These are phyloP conservation scores for Platycheirus albimanus DNA, from an alignment of 2,888 invertebrate genomes.

Conservation along the genomic window DNA sequence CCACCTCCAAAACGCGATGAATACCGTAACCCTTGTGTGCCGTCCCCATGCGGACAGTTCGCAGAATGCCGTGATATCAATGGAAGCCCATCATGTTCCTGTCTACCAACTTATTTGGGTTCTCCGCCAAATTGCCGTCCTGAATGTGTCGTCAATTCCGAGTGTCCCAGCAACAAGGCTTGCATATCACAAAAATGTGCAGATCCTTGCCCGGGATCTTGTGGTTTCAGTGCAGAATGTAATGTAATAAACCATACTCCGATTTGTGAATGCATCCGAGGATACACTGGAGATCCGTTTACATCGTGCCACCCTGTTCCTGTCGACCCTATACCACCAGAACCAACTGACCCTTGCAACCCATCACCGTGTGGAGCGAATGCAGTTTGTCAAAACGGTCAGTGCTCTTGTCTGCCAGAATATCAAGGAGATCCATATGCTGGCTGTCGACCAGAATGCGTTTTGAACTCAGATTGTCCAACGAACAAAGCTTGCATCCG, in stretches of 20 bases:
- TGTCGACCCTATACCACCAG: constrained; percentile 78
- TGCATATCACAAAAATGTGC: constrained; percentile 88
- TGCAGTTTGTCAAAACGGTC: constrained; percentile 87
- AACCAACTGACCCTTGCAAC: constrained; percentile 86
- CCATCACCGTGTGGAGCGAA: constrained; percentile 89
- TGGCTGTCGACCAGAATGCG: constrained; percentile 88
- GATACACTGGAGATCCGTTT: constrained; percentile 87
- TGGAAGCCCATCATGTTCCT: constrained; percentile 86
- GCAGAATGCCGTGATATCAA: constrained; percentile 87
- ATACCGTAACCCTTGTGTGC: constrained; percentile 86
- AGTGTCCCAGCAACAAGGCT: constrained; percentile 88
- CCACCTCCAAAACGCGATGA: constrained; percentile 76
- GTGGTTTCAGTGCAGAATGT: constrained; percentile 86
- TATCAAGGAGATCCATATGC: constrained; percentile 86
- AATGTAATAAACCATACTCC: constrained; percentile 87
- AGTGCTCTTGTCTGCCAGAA: constrained; percentile 87
- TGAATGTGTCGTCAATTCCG: constrained; percentile 88
- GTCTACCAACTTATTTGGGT: constrained; percentile 86
- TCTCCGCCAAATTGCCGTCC: constrained; percentile 88
- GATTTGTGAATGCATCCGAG: constrained; percentile 86
- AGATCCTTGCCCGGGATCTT: constrained; percentile 89
- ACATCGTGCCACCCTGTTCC: constrained; percentile 84
- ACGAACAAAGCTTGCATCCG: constrained; percentile 86
- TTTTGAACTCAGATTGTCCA: constrained; percentile 87
- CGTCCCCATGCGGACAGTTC: constrained; percentile 90